Percentiles rank a stretch among this genome's conserved stretches.
Conservation (phyloP, 2,888 invertebrate genomes). For the Carabus problematicus region DNA sequence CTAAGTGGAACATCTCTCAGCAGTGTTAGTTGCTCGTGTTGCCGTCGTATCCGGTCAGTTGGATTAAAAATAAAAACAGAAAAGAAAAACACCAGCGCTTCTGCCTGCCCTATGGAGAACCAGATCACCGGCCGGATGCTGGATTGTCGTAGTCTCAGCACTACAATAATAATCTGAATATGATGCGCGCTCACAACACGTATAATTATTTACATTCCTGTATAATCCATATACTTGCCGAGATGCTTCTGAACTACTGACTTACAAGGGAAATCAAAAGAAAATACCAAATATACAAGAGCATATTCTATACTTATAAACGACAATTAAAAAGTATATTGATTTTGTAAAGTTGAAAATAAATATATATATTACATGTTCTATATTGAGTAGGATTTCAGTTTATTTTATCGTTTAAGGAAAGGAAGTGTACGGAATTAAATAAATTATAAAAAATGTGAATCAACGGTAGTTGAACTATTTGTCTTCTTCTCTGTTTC, state of each 20-base stretch:
- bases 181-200: constrained; percentile 18
- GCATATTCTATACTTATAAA: no score
- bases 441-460: constrained; percentile 20
- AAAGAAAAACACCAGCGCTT: constrained; percentile 7
- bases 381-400: not conserved
- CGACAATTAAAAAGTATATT: no score
- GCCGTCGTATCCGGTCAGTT: constrained; percentile 29
- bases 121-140: constrained; percentile 19
- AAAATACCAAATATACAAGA: no score
- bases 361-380: not conserved
- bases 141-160: constrained; percentile 1
- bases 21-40: constrained; percentile 11
- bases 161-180: constrained; percentile 13
- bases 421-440: constrained; percentile 23
- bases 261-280: not conserved
- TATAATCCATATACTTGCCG: constrained; percentile 28
- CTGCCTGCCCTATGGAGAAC: constrained; percentile 7
- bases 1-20: constrained; percentile 29
- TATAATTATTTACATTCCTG: constrained; percentile 26
- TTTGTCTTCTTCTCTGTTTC: constrained; percentile 38
- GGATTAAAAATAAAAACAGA: no score
- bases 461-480: constrained; percentile 38
- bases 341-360: no score
- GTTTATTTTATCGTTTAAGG: constrained; percentile 9
- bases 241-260: constrained; percentile 29